Percentiles rank a stretch among this genome's conserved stretches.
Evolutionary conservation across 2,797 vertebrate genomes (phyloP).

Genomic region (Coregonus sp.): DNA sequence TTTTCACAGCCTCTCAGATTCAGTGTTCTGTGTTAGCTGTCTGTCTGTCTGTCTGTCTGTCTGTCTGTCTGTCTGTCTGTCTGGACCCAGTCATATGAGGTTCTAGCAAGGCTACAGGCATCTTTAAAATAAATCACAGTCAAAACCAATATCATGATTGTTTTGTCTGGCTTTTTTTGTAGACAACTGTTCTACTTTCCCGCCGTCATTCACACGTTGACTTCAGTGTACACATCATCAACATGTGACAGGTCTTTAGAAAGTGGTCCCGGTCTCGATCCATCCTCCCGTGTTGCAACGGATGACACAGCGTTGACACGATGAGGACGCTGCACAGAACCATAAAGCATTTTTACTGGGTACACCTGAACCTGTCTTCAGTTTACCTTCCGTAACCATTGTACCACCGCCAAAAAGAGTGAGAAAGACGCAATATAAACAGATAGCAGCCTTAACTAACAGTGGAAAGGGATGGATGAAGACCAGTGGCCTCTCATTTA

Average conservation of each 20-base stretch:
- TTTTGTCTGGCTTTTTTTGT: background rate
- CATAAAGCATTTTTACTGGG: constrained; percentile 53
- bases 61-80: background rate
- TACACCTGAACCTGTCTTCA: constrained; percentile 52
- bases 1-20: constrained; percentile 26
- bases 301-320: constrained; percentile 36
- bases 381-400: constrained; percentile 50
- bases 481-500: background rate
- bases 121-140: background rate
- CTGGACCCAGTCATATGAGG: background rate
- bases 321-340: constrained; percentile 49
- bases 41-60: background rate
- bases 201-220: background rate
- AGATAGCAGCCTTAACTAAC: constrained; percentile 1
- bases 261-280: background rate
- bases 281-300: background rate
- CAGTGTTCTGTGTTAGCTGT: constrained; percentile 20
- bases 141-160: background rate
- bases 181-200: background rate
- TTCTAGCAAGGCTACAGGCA: constrained; percentile 1
- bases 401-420: constrained; percentile 27
- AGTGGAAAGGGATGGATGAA: background rate
- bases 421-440: constrained; percentile 37
- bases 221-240: background rate
- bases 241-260: constrained; percentile 11